Percentiles rank a stretch among this genome's conserved stretches.
These are phyloP conservation scores for Gymnopithys bicolor DNA, from an alignment of 2,797 vertebrate species.

Conservation along the genomic window DNA sequence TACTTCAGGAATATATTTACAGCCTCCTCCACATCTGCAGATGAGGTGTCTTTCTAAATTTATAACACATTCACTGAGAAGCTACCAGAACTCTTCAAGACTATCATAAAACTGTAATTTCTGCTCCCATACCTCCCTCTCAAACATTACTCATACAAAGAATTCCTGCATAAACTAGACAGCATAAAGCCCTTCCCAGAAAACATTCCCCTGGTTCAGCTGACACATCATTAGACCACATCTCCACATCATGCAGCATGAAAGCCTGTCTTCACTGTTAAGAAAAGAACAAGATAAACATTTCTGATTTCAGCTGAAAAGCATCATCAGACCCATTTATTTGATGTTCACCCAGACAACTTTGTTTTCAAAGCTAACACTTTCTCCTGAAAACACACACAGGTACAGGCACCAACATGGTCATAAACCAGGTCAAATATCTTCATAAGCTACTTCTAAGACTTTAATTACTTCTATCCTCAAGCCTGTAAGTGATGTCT, in stretches of 20 bases:
- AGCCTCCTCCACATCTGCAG: background rate
- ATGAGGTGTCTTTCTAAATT: background rate
- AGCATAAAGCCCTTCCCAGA: background rate
- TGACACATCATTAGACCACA: background rate
- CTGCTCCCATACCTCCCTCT: background rate
- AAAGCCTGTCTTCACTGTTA: background rate
- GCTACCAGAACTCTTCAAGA: background rate
- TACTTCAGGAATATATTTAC: background rate
- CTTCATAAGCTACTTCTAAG: background rate
- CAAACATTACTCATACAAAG: background rate
- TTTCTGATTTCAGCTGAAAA: background rate
- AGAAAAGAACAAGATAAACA: background rate
- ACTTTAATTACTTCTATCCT: background rate
- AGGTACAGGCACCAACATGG: background rate
- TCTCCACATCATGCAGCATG: background rate
- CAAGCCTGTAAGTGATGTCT: background rate
- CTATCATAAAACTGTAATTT: background rate
- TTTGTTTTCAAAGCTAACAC: background rate
- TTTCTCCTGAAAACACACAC: background rate
- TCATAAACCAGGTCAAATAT: background rate
- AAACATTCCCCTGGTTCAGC: background rate
- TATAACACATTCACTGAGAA: background rate
- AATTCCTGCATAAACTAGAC: background rate
- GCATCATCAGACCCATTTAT: background rate
- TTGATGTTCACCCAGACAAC: background rate